These are phyloP conservation scores for Philotrypesis tridentata DNA, from an alignment of 1,140 invertebrate species.

Conservation along the genomic window DNA sequence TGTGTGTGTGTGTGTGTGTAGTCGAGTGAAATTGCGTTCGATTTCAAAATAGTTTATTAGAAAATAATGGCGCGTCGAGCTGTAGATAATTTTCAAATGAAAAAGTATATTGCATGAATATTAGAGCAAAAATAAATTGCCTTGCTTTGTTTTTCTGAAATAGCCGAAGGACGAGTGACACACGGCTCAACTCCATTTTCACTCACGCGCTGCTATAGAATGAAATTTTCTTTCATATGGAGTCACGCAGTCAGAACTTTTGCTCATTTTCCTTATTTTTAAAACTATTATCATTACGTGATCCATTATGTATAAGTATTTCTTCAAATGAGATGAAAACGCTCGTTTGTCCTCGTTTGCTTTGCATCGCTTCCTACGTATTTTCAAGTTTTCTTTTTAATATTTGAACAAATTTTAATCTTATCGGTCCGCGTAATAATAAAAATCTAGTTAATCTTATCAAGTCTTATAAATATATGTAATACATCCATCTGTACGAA, in stretches of 20 bases:
- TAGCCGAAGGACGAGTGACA: neutral
- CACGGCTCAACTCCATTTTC: neutral
- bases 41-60: neutral
- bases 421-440: too few species aligned
- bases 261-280: neutral
- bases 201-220: neutral
- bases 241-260: neutral
- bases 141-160: neutral
- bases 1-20: too few species aligned
- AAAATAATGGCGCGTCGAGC: neutral
- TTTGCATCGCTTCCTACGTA: too few species aligned
- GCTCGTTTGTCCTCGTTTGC: too few species aligned
- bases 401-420: too few species aligned
- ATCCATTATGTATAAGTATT: too few species aligned
- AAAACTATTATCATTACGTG: neutral
- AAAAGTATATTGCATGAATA: neutral
- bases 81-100: neutral
- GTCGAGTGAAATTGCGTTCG: too few species aligned
- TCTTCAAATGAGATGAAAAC: too few species aligned
- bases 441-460: too few species aligned
- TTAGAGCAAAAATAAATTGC: neutral
- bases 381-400: too few species aligned
- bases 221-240: neutral
- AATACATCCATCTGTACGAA: too few species aligned
- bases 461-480: too few species aligned